phyloP scores from a whole-genome alignment of 2,113 vertebrate genomes.

The Cynoglossus semilaevis region DNA sequence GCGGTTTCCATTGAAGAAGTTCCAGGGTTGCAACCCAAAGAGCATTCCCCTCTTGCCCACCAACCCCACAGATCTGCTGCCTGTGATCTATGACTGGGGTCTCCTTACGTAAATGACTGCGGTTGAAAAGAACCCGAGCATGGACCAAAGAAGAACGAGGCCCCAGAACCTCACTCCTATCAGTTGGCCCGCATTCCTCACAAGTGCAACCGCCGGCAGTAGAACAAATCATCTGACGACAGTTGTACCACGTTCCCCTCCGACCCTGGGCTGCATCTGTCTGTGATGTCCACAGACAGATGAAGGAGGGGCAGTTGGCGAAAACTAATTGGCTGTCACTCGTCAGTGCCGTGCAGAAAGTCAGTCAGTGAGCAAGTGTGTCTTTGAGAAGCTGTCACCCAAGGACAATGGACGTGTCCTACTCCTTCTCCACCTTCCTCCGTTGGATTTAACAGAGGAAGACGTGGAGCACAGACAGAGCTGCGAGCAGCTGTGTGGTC shows the following conservation, averaged over 20 bases:
- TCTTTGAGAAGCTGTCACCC: conserved; percentile 56
- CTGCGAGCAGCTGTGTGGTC: conserved; percentile 57
- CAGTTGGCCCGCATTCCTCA: conserved; percentile 39
- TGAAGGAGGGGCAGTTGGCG: conserved; percentile 5
- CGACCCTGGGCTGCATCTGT: conserved; percentile 37
- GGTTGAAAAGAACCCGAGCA: conserved; percentile 53
- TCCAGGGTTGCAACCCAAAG: conserved; percentile 55
- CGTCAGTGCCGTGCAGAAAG: conserved; percentile 51
- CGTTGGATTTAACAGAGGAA: conserved; percentile 56
- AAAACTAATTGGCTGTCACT: conserved; percentile 67
- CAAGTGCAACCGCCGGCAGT: conserved; percentile 14
- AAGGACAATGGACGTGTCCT: conserved; percentile 64
- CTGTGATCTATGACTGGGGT: conserved; percentile 63
- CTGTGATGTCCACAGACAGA: conserved; percentile 34
- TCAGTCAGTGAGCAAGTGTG: conserved; percentile 13
- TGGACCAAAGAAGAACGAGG: conserved; percentile 41
- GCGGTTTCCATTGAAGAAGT: conserved; percentile 67
- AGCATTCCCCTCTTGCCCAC: conserved; percentile 30
- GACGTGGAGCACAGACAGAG: conserved; percentile 64
- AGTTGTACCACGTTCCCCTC: conserved; percentile 16
- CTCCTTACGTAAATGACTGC: conserved; percentile 57
- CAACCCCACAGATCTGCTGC: conserved; percentile 41
- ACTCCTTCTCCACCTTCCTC: conserved; percentile 36
- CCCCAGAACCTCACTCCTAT: conserved; percentile 44
- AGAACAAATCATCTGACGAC: conserved; percentile 34